Evolutionary conservation across 1,140 invertebrate species (phyloP), one percentile per base, ranked within the genome.

Genomic region (Mylabris phalerata): DNA sequence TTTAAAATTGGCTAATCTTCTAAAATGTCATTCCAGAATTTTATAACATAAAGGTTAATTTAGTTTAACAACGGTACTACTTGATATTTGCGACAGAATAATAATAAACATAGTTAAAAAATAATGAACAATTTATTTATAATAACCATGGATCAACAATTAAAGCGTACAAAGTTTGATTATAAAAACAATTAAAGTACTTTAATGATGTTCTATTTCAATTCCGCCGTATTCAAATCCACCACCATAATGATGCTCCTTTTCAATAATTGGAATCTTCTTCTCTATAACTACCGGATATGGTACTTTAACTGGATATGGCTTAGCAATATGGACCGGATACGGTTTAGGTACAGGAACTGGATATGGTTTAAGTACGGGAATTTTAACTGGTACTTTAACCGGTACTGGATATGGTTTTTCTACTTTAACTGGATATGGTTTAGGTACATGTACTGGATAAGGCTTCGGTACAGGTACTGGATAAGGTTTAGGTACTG

Each of bases 351-450:
- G 70, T 2, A 73, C 68, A 32, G 59, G 65, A 42, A 71, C 63
- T 48, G 45, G 45, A 39, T 82, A 82, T 3, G 81, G 79, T 59
- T 78, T 74, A 9, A 69, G 76, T 51, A 73, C 80, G 4, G 42
- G 50, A 7, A 59, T 52, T 59, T 48, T 73, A 57, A 73, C 75
- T 57, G 67, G 65, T 4, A 69, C 67, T 11, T 42, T 42, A 42
- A 42, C 41, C 9, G 41, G 41, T 7, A n/a, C 70, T 4, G 69
- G 68, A 2, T 67, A 67, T 0, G 67, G 67, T 3, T 70, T 66
- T 3, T 69, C 67, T 9, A 65, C 63, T 2, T 64, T 70, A 38
- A 71, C 71, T 2, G 64, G 59, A n/a, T 67, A 67, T 1, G 61
- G 59, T 9, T 60, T 69, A 26, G 67, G 62, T 43, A 66, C 60